These are phyloP conservation scores for Acanthurus leucopareius DNA, from an alignment of 2,797 vertebrate species.

Conservation along the genomic window DNA sequence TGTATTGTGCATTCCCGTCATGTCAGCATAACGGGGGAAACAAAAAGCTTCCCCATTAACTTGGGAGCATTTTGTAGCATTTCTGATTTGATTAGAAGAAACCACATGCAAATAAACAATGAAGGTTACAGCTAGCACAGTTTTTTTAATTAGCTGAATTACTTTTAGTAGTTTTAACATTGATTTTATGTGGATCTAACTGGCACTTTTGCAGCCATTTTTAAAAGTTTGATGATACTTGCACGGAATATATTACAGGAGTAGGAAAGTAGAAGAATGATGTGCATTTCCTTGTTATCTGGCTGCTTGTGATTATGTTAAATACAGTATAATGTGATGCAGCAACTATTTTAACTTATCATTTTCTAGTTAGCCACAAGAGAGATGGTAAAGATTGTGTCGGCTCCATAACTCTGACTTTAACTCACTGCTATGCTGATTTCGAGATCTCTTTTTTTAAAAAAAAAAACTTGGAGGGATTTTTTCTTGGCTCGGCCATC, in stretches of 20 bases:
- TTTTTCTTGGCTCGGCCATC: slow-evolving; percentile 11
- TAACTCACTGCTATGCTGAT: slow-evolving; percentile 34
- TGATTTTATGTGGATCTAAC: neutral
- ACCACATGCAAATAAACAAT: no score
- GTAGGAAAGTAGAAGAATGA: neutral
- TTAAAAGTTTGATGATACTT: neutral
- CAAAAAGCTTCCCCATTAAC: neutral
- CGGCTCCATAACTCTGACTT: slow-evolving; percentile 14
- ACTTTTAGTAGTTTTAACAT: neutral
- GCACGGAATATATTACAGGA: neutral
- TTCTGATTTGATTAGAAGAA: no score
- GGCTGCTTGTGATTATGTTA: neutral
- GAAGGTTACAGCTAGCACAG: no score
- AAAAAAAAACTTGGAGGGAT: slow-evolving; percentile 18
- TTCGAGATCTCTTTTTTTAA: slow-evolving; percentile 23
- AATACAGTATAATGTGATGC: neutral
- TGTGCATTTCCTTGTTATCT: neutral
- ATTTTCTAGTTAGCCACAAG: neutral
- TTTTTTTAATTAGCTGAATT: neutral
- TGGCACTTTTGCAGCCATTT: neutral
- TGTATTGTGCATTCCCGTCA: neutral
- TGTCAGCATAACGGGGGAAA: slow-evolving; percentile 3
- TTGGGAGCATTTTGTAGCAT: neutral
- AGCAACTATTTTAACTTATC: neutral
- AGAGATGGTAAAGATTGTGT: slow-evolving; percentile 8